Percentiles rank a stretch among this genome's conserved stretches.
Evolutionary conservation across 2,797 vertebrate species (phyloP).

Genomic region (Catharus ustulatus): DNA sequence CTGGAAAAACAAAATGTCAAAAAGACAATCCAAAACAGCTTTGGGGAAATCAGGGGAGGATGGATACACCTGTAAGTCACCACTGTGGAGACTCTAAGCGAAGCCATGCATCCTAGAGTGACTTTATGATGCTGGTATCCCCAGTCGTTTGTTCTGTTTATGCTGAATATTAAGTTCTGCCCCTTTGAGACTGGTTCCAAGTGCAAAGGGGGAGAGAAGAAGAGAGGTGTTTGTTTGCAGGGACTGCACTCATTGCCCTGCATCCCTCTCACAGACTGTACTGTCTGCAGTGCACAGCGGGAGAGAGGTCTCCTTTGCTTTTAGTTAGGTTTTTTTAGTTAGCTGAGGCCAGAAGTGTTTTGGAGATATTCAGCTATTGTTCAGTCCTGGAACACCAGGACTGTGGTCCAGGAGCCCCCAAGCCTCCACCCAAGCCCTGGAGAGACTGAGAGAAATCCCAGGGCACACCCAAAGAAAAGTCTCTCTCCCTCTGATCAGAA

Average conservation of each 20-base stretch:
- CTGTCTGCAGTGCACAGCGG: not conserved
- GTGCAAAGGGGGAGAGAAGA: rapidly evolving
- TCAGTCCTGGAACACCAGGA: not conserved
- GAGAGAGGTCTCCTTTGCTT: not conserved
- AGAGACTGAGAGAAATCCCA: not conserved
- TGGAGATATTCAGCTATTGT: not conserved
- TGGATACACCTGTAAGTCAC: not conserved
- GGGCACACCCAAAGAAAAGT: no score
- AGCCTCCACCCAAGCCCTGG: rapidly evolving
- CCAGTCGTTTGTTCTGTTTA: not conserved
- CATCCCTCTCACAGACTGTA: not conserved
- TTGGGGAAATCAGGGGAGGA: not conserved
- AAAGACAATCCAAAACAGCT: not conserved
- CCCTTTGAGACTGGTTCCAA: not conserved
- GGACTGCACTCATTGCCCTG: no score
- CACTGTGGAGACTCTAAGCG: not conserved
- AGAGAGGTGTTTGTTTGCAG: rapidly evolving
- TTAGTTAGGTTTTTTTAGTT: not conserved
- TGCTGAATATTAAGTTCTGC: not conserved
- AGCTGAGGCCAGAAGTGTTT: not conserved
- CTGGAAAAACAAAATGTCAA: not conserved
- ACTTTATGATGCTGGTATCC: not conserved
- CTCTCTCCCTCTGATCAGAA: not conserved
- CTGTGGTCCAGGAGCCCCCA: rapidly evolving
- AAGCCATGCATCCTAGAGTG: not conserved